Conservation (phyloP, 2,113 vertebrate species). For the Lycaon pictus region DNA sequence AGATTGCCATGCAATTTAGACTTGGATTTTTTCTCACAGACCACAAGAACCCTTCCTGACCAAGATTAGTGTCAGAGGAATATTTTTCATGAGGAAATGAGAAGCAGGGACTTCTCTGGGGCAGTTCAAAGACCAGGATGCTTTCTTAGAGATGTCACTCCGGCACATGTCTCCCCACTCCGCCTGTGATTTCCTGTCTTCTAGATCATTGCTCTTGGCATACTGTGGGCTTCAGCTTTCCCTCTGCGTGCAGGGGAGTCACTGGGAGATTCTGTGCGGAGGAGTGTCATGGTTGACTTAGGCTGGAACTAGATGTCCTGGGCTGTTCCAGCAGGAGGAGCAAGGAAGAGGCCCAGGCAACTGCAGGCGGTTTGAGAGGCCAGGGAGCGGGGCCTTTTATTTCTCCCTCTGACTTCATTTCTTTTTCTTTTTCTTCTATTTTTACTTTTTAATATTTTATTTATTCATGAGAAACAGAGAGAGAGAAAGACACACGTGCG, state of each 20-base stretch:
- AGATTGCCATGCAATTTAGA: conserved; percentile 76
- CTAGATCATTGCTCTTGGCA: neutral
- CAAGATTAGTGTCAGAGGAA: conserved; percentile 1
- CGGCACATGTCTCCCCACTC: no score
- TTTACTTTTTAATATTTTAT: no score
- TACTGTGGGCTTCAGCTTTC: neutral
- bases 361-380: neutral
- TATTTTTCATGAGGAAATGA: conserved; percentile 60
- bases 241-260: neutral
- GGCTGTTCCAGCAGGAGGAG: neutral
- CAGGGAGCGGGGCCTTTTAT: fast-evolving
- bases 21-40: conserved; percentile 49
- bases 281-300: neutral
- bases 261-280: neutral
- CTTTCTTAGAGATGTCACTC: neutral
- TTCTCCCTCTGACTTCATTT: neutral
- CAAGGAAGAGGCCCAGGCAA: neutral
- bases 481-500: no score
- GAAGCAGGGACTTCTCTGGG: neutral
- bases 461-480: no score
- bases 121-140: neutral
- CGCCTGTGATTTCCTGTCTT: fast-evolving
- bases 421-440: no score
- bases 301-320: neutral
- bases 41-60: conserved; percentile 5